phyloP scores from a whole-genome alignment of 1,140 invertebrate species.

The Drosophila gunungcola region DNA sequence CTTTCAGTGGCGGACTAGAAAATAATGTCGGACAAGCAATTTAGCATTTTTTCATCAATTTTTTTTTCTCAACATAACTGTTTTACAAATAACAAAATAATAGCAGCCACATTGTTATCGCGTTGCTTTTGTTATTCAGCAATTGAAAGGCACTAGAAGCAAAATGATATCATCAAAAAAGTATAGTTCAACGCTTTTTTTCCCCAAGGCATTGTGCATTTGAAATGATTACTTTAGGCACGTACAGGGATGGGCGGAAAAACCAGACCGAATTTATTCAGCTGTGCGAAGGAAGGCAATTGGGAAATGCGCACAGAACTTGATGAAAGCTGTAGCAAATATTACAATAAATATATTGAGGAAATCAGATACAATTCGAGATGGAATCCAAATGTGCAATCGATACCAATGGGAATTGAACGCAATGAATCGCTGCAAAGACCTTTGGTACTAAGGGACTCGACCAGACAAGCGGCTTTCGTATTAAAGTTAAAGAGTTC shows the following conservation, averaged over 20 bases:
- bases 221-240: constrained; percentile 65
- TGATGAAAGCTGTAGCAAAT: constrained; percentile 53
- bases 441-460: not conserved
- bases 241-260: constrained; percentile 9
- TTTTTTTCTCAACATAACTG: not conserved
- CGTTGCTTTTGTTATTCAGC: not conserved
- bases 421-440: constrained; percentile 23
- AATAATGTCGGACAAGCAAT: not conserved
- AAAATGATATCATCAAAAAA: constrained; percentile 35
- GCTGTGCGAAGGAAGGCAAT: constrained; percentile 38
- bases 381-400: constrained; percentile 26
- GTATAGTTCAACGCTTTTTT: constrained; percentile 32
- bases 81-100: constrained; percentile 11
- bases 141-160: constrained; percentile 15
- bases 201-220: constrained; percentile 66
- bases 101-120: no score
- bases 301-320: constrained; percentile 41
- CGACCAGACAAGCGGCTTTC: constrained; percentile 4
- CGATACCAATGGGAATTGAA: constrained; percentile 18
- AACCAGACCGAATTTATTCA: constrained; percentile 65
- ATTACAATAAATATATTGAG: constrained; percentile 29
- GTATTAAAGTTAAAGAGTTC: constrained; percentile 39
- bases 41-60: not conserved
- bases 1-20: not conserved
- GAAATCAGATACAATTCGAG: constrained; percentile 21